Evolutionary conservation across 2,797 vertebrate genomes (phyloP), one percentile per base, ranked within the genome.

Genomic region (Schizopygopsis pylzovi): DNA sequence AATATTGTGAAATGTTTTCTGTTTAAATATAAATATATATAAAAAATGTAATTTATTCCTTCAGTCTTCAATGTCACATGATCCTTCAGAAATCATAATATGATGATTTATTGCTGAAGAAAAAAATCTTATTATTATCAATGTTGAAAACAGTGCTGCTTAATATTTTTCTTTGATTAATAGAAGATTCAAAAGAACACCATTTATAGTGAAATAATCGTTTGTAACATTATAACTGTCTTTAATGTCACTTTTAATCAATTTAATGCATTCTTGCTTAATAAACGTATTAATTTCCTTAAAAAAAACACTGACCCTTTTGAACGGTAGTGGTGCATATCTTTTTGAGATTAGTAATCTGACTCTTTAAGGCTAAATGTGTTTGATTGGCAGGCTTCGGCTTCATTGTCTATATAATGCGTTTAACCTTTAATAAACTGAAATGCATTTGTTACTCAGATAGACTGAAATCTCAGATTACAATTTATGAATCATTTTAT

Each of bases 291-390:
- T 70, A 2, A 41, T 70, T 70, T 41, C 67, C 18, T 43, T 70
- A 22, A 28, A 28, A 41, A 67, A 67, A 68, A 70, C 12, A 13
- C 61, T 28, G 61, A 65, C 61, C 13, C 10, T 45, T 73, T 73
- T 73, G 11, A 73, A 49, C 1, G n/a, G 41, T 12, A 25, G 22
- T 20, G 16, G 22, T 39, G 16, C 28, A 72, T 15, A 56, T 78
- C n/a, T 78, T 43, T 78, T 43, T 61, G 18, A 71, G 52, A 79
- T 85, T 61, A 79, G 83, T 79, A 59, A 79, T 85, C 43, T 47
- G 75, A 85, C 20, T n/a, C 75, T 43, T 61, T 39, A 63, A 79
- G 37, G 12, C n/a, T 33, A 78, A 43, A 77, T n/a, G n/a, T 43
- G 25, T 45, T 71, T 71, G 59, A 71, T 18, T 79, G 83, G 33